Percentiles rank a stretch among this genome's conserved stretches.
Evolutionary conservation across 2,888 invertebrate species (phyloP).

Genomic region (Craniophora ligustri): DNA sequence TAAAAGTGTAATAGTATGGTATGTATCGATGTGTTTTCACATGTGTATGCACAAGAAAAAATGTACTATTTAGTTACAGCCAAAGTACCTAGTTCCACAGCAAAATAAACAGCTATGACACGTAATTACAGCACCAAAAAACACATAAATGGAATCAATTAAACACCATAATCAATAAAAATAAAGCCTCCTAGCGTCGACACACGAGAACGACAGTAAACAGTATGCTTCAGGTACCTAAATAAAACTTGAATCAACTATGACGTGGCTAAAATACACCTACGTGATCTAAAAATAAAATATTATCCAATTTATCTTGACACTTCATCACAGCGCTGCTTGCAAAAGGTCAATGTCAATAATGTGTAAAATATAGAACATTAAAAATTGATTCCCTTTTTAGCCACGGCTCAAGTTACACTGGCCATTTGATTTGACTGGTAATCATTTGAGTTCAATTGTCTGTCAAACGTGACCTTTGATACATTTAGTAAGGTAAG

Average conservation of each 20-base stretch:
- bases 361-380: neutral
- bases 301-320: neutral
- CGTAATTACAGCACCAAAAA: neutral
- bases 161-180: constrained; percentile 18
- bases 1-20: too few relatives aligned
- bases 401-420: neutral
- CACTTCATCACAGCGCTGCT: neutral
- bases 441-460: constrained; percentile 11
- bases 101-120: neutral
- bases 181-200: constrained; percentile 7
- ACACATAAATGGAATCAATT: constrained; percentile 19
- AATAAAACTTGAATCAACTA: constrained; percentile 29
- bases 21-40: too few relatives aligned
- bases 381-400: neutral
- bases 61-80: too few relatives aligned
- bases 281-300: constrained; percentile 6
- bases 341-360: neutral
- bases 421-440: neutral
- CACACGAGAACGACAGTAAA: constrained; percentile 9
- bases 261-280: constrained; percentile 22
- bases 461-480: constrained; percentile 23
- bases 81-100: too few relatives aligned
- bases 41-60: too few relatives aligned
- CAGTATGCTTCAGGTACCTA: constrained; percentile 12
- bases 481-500: neutral